Evolutionary conservation across 1,140 invertebrate genomes (phyloP), one percentile per base, ranked within the genome.

Genomic region (Lepidurus apus): DNA sequence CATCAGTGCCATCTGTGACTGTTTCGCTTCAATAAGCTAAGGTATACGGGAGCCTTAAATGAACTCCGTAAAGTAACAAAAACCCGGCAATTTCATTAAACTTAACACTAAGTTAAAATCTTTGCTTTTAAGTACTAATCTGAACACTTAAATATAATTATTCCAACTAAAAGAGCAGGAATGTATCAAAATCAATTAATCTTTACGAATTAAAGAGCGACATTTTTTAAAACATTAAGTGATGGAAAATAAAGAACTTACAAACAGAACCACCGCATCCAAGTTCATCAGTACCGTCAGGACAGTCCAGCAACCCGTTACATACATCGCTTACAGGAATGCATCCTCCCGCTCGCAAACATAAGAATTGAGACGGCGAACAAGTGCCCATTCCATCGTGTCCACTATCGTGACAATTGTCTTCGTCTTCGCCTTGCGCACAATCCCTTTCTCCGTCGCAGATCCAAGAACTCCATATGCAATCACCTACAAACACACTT

Each of bases 241-340:
- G 13, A 42, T 5, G 10, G 13, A 17, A 7, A 75, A 75, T 24
- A 43, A 5, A 21, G 21, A 42, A 47, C 53, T 78, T 79, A 79
- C 78, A 74, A 11, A 75, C 45, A 5, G 76, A 34, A 74, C 47
- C 42, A 53, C 80, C 82, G 79, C 85, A 86, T 17, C 82, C 86
- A 9, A 83, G 47, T 82, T 96, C 95, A 85, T 98, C 96, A 73
- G 89, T 91, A 43, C 87, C 88, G 86, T 95, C 93, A 1, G 90
- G 89, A 87, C 95, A 96, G 79, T 96, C 92, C 3, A 84, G 81
- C 0, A 86, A 82, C 4, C 89, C 88, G 83, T 95, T 89, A 83
- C 93, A 95, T 0, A 93, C 86, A 45, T 87, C 86, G 84, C 86
- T 81, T 0, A 87, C 82, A 4, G 88, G 85, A 9, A 94, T 88